phyloP scores from a whole-genome alignment of 1,140 invertebrate species.

The Hesperophylax magnus region DNA sequence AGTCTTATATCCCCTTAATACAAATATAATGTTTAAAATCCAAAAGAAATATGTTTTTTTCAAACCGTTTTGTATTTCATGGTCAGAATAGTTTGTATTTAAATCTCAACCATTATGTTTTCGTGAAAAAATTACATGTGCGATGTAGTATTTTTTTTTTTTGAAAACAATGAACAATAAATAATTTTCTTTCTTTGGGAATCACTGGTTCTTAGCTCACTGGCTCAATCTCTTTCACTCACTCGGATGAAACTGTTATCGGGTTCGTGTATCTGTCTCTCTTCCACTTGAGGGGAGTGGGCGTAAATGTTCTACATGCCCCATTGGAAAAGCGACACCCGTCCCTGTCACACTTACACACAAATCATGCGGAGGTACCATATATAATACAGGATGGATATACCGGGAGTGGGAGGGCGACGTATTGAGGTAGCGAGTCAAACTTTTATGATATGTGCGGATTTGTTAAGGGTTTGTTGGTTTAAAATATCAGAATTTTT shows the following conservation, averaged over 20 bases:
- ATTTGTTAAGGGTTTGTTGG: too few species aligned
- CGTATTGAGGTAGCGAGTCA: neutral
- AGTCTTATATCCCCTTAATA: too few species aligned
- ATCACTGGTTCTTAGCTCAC: neutral
- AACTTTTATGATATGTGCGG: constrained; percentile 4
- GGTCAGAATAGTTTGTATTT: too few species aligned
- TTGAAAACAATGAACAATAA: too few species aligned
- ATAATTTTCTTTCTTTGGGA: neutral
- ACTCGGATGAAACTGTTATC: constrained; percentile 25
- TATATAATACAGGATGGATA: neutral
- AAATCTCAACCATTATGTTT: too few species aligned
- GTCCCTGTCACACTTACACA: constrained; percentile 34
- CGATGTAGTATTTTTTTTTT: too few species aligned
- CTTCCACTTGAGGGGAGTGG: neutral
- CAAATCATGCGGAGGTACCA: constrained; percentile 20
- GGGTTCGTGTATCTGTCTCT: constrained; percentile 4
- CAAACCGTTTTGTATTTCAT: too few species aligned
- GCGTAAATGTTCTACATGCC: constrained; percentile 25
- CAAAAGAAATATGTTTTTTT: too few species aligned
- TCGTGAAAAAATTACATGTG: too few species aligned
- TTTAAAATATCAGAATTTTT: too few species aligned
- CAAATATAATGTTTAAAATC: too few species aligned
- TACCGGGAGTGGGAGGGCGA: neutral
- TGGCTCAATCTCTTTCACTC: constrained; percentile 33
- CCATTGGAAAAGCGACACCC: constrained; percentile 26